Evolutionary conservation across 2,797 vertebrate genomes (phyloP).

Genomic region (Neosilurus mollespiculum): DNA sequence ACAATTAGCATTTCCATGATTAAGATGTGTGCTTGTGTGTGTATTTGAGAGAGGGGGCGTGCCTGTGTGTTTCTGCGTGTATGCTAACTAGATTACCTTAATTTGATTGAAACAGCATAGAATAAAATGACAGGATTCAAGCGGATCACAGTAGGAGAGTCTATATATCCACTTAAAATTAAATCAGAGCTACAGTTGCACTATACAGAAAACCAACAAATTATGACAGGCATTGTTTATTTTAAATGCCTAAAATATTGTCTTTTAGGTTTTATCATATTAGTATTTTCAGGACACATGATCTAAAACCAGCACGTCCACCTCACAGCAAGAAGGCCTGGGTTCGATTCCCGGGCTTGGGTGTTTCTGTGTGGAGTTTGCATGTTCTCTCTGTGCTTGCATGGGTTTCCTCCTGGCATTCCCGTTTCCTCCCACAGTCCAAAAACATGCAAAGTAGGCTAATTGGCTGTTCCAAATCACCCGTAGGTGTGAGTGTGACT

Average conservation of each 20-base stretch:
- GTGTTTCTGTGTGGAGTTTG: no score
- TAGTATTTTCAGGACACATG: background rate
- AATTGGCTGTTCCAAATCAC: no score
- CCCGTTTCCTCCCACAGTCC: no score
- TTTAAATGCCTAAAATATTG: background rate
- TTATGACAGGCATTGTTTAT: background rate
- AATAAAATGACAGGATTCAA: slow-evolving; percentile 39
- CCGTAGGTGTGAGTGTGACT: no score
- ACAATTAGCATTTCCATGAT: slow-evolving; percentile 58
- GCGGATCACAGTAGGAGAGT: slow-evolving; percentile 39
- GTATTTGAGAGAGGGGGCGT: slow-evolving; percentile 20
- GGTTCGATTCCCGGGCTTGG: no score
- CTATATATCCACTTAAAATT: slow-evolving; percentile 20
- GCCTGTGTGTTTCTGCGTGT: background rate
- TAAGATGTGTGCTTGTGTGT: slow-evolving; percentile 47
- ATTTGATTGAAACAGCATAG: slow-evolving; percentile 57
- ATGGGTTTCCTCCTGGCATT: no score
- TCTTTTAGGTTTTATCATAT: background rate
- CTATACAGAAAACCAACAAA: background rate
- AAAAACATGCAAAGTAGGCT: no score
- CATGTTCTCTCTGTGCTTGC: no score
- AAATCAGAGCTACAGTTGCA: slow-evolving; percentile 17
- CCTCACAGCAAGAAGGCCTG: no score
- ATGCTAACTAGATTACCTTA: slow-evolving; percentile 56
- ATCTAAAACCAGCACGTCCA: no score